Conservation (phyloP, 37 sponge, comb jelly and placozoan species). For the Amphimedon queenslandica region DNA sequence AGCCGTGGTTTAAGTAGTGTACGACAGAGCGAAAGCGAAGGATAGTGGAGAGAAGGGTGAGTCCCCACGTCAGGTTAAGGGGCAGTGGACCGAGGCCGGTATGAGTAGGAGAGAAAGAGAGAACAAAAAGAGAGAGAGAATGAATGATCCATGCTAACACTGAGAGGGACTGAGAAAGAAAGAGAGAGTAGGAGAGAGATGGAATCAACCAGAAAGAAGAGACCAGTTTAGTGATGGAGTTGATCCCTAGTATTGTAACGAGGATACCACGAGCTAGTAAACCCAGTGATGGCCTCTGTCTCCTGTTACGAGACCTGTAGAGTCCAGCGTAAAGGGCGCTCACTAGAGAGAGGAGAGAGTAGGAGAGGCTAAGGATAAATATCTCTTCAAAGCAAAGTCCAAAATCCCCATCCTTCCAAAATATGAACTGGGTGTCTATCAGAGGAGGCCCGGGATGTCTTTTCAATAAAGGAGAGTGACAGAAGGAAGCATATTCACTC, state of each 20-base stretch:
- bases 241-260: slow-evolving; percentile 4
- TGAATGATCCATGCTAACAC: slow-evolving; percentile 41
- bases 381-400: slow-evolving; percentile 61
- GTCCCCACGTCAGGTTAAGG: slow-evolving; percentile 49
- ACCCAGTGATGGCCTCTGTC: slow-evolving; percentile 29
- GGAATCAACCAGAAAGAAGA: slow-evolving; percentile 26
- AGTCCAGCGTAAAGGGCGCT: slow-evolving; percentile 52
- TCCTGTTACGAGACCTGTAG: slow-evolving; percentile 1
- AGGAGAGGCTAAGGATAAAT: slow-evolving; percentile 1
- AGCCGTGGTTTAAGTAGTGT: not conserved
- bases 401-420: slow-evolving; percentile 55
- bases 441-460: too few relatives aligned
- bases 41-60: slow-evolving; percentile 26
- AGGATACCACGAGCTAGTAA: slow-evolving; percentile 19
- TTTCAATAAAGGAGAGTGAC: too few relatives aligned
- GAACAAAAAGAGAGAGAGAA: slow-evolving; percentile 1
- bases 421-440: too few relatives aligned
- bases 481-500: too few relatives aligned
- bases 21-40: slow-evolving; percentile 35
- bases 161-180: slow-evolving; percentile 11
- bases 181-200: slow-evolving; percentile 27
- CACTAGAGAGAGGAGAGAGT: slow-evolving; percentile 31
- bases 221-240: slow-evolving; percentile 16
- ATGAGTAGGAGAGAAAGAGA: slow-evolving; percentile 37
- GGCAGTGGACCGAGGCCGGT: slow-evolving; percentile 54